Percentiles rank a stretch among this genome's conserved stretches.
phyloP scores from a whole-genome alignment of 2,113 vertebrate genomes.

The Pseudonaja textilis region DNA sequence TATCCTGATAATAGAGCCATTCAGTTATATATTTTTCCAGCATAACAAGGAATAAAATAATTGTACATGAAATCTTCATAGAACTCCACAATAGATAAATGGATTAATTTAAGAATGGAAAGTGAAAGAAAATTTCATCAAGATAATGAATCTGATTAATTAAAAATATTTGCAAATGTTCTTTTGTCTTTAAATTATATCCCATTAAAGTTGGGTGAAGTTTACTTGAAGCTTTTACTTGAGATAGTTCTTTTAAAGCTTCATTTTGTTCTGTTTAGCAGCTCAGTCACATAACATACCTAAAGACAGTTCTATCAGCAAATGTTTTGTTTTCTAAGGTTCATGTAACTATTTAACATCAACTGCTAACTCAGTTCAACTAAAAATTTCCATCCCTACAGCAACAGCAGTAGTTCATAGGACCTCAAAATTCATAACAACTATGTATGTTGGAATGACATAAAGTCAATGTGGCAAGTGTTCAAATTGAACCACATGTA shows the following conservation, averaged over 20 bases:
- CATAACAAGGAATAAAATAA: constrained; percentile 64
- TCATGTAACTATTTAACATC: background rate
- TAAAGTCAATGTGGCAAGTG: background rate
- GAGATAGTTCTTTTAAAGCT: background rate
- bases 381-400: background rate
- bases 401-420: background rate
- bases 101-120: constrained; percentile 29
- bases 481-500: constrained; percentile 40
- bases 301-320: background rate
- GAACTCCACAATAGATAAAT: constrained; percentile 51
- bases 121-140: constrained; percentile 45
- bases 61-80: constrained; percentile 57
- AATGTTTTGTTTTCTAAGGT: background rate
- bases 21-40: constrained; percentile 64
- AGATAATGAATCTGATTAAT: constrained; percentile 44
- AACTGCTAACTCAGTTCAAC: background rate
- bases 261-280: background rate
- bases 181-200: constrained; percentile 33
- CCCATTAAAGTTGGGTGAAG: background rate
- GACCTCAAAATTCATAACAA: background rate
- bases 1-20: constrained; percentile 64
- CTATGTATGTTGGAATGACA: background rate
- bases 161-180: constrained; percentile 60
- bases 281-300: background rate
- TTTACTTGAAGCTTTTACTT: background rate